phyloP scores from a whole-genome alignment of 92 coral and sea anemone genomes.

The Palythoa caribaeorum region DNA sequence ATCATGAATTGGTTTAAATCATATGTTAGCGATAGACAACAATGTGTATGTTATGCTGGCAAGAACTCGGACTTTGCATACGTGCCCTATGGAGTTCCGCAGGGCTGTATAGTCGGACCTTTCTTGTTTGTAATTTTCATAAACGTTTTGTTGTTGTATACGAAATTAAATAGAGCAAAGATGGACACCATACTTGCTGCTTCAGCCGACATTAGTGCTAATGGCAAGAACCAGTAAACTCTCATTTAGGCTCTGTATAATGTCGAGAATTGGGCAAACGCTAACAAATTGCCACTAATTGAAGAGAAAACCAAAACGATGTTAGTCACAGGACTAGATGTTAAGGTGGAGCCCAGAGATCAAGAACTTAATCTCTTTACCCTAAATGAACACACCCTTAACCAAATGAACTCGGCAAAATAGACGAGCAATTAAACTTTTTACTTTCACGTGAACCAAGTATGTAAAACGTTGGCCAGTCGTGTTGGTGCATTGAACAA shows the following conservation, averaged over 20 bases:
- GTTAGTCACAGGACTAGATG: slow-evolving; percentile 41
- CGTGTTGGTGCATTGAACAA: slow-evolving; percentile 21
- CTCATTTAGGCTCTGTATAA: not conserved
- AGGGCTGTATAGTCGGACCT: slow-evolving; percentile 55
- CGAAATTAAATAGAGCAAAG: slow-evolving; percentile 7
- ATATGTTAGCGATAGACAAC: slow-evolving; percentile 61
- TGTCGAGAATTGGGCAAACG: slow-evolving; percentile 50
- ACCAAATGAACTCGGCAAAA: slow-evolving; percentile 39
- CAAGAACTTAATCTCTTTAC: slow-evolving; percentile 18
- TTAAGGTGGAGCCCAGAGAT: slow-evolving; percentile 4
- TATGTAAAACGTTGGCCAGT: slow-evolving; percentile 35
- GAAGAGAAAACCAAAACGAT: slow-evolving; percentile 47
- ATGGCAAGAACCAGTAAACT: not conserved
- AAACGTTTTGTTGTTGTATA: slow-evolving; percentile 44
- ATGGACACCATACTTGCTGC: slow-evolving; percentile 47
- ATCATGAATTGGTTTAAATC: slow-evolving; percentile 53
- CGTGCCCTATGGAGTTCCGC: slow-evolving; percentile 51
- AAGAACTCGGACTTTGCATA: slow-evolving; percentile 31
- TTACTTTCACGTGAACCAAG: slow-evolving; percentile 43
- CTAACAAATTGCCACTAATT: slow-evolving; percentile 53
- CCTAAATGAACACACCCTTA: slow-evolving; percentile 28
- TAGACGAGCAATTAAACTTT: slow-evolving; percentile 46
- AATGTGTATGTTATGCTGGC: slow-evolving; percentile 50
- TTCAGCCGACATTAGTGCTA: slow-evolving; percentile 28
- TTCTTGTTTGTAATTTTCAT: slow-evolving; percentile 34